Evolutionary conservation across 2,113 vertebrate species (phyloP), one percentile per base, ranked within the genome.

Genomic region (Stictonetta naevosa): DNA sequence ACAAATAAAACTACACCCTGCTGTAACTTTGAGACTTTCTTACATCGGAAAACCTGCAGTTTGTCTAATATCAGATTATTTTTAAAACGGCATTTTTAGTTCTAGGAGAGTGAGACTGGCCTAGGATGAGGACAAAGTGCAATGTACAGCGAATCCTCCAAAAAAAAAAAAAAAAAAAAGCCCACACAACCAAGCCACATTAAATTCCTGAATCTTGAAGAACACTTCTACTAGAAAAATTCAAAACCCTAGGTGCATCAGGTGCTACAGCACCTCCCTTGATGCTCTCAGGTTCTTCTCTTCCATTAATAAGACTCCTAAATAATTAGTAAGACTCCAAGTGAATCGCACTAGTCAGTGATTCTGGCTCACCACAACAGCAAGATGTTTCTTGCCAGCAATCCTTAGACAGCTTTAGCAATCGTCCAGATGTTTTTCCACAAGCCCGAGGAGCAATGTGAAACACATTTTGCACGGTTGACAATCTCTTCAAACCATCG

Each of bases 311-410:
- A 7, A 5, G 36, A 29, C 68, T 3, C 46, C 26, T 67, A 36
- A 46, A 46, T 21, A 46, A 13, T 13, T 21, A 26, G 20, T 3
- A 7, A 5, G 40, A 29, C 76, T 4, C 36, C 26, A 72, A 40
- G 8, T 0, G 6, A 44, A 22, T 60, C 11, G 2, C 71, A 46
- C 0, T 0, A 52, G 26, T 90, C 56, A 52, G 3, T 4, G 66
- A 71, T 29, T 6, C 84, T 72, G 40, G 29, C 68, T 81, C 74
- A 36, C 14, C 16, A 23, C 26, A 22, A 44, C 13, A 17, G 38
- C 1, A 5, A 46, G n/a, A 25, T 2, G 1, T 9, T 4, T 1
- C 2, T 18, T 6, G 26, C 67, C 79, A 85, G 46, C 48, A 26
- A 42, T 34, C 11, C 6, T 4, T 3, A 38, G 60, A 14, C 22